phyloP scores from a whole-genome alignment of 2,888 invertebrate genomes.

The Acronicta leporina region DNA sequence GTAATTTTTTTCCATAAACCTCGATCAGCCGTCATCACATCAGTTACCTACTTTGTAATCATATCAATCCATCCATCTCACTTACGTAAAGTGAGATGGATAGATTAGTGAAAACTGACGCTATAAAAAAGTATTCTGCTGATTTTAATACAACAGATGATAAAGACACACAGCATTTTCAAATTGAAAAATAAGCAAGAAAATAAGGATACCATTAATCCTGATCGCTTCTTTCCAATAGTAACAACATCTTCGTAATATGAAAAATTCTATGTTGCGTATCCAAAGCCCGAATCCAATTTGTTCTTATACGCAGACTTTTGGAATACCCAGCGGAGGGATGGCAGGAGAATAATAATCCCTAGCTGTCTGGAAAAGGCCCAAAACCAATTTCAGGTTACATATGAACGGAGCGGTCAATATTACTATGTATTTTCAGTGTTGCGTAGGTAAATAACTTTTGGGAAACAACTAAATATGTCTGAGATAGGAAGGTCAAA shows the following conservation, averaged over 20 bases:
- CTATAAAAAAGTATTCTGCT: too few species aligned
- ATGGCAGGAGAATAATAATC: conserved; percentile 34
- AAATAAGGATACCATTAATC: neutral
- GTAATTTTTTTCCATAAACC: too few species aligned
- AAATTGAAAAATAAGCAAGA: neutral
- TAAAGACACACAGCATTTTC: neutral
- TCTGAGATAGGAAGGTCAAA: neutral
- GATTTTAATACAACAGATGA: too few species aligned
- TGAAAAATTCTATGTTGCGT: neutral
- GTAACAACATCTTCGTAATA: neutral
- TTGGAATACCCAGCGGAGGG: conserved; percentile 4
- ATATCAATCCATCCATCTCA: too few species aligned
- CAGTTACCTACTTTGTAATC: too few species aligned
- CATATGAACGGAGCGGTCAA: conserved; percentile 10
- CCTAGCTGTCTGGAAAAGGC: conserved; percentile 22
- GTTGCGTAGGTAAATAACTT: conserved; percentile 18
- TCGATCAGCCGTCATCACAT: too few species aligned
- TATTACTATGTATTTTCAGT: conserved; percentile 5
- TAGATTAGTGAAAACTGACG: too few species aligned
- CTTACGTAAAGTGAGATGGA: too few species aligned
- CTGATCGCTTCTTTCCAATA: conserved; percentile 1
- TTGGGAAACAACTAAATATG: conserved; percentile 10
- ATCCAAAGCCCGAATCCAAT: neutral
- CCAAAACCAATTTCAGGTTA: conserved; percentile 38
- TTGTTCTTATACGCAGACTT: conserved; percentile 9